Conservation (phyloP, 2,797 vertebrate genomes). For the Xenops minutus region DNA sequence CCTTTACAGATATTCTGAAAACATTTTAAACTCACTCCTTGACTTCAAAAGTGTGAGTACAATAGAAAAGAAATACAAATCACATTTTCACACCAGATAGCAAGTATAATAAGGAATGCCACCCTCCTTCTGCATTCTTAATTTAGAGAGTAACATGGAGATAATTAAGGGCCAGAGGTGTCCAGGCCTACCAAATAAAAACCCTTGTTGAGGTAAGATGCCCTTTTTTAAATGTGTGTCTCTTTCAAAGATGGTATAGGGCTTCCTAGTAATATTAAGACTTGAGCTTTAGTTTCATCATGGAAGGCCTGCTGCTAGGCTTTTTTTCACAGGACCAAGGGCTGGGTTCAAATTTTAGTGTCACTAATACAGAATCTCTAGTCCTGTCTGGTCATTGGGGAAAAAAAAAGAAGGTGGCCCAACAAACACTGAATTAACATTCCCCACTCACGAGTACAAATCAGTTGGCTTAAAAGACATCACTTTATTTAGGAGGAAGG, state of each 20-base stretch:
- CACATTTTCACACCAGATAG: not conserved
- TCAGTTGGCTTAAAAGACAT: not conserved
- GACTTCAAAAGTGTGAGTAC: not conserved
- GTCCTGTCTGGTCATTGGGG: not conserved
- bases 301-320: not conserved
- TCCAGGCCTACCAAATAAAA: not conserved
- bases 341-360: not conserved
- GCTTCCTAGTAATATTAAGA: not conserved
- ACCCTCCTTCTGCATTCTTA: not conserved
- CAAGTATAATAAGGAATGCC: not conserved
- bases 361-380: not conserved
- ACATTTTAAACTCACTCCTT: not conserved
- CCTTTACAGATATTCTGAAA: not conserved
- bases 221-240: fast-evolving
- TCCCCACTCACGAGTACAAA: not conserved
- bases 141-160: not conserved
- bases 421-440: not conserved
- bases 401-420: not conserved
- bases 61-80: not conserved
- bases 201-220: not conserved
- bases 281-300: not conserved
- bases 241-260: not conserved
- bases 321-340: not conserved
- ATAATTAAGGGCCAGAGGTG: not conserved
- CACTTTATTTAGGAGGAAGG: not conserved